Evolutionary conservation across 2,797 vertebrate genomes (phyloP), one percentile per base, ranked within the genome.

Genomic region (Lepilemur septentrionalis): DNA sequence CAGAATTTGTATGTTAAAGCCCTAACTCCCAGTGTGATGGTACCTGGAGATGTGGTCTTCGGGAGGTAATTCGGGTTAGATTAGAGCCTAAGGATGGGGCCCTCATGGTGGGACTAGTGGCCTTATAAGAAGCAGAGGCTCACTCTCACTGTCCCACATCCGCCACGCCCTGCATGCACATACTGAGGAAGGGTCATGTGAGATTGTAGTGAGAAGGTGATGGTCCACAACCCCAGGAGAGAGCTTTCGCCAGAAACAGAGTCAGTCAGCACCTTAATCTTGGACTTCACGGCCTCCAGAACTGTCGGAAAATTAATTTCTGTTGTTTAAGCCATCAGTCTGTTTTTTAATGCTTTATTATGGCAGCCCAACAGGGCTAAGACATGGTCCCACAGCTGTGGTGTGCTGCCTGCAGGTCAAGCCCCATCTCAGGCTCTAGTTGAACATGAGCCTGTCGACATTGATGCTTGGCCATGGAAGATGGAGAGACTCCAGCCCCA

Each of bases 131-230:
- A 65, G 59, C 30, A 1, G 30, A n/a, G n/a, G 23, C 32, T 28
- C 7, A 2, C 25, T 35, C 17, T 57, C 25, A 23, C 14, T 30
- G 12, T 17, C 4, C 15, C 14, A 5, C n/a, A 28, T 1, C 5
- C 23, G 30, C 81, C 2, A 0, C 12, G 28, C 32, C 55, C 63
- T 15, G 2, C 4, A 35, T 3, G 4, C 28, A 73, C 20, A 22
- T 3, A 55, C 28, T 35, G n/a, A 41, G 38, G 13, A 61, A 48
- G 5, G 20, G 10, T 59, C 20, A 59, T 32, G 10, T 28, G 43
- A 65, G 8, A 22, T 15, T 35, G 30, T 3, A 41, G 23, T 0
- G 17, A 67, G 25, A 52, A 38, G 7, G 0, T 79, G 35, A 3
- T 52, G 28, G n/a, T 32, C 46, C 15, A 32, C 46, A 89, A 41